Evolutionary conservation across 2,888 invertebrate species (phyloP).

Genomic region (Blastobasis lacticolella): DNA sequence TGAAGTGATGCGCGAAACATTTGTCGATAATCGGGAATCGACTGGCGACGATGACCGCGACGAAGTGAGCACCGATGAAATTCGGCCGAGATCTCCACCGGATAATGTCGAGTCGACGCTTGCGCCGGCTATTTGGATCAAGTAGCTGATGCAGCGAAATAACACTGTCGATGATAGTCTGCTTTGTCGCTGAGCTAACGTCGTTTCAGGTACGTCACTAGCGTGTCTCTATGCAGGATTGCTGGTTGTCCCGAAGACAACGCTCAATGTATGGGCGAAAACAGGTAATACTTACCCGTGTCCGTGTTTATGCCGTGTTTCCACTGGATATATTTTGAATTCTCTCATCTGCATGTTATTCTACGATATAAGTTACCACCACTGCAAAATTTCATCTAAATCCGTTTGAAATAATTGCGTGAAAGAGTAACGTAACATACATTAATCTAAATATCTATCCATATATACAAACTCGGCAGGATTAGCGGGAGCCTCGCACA

Average conservation of each 20-base stretch:
- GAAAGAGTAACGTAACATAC: too few relatives aligned
- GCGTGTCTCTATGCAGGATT: not conserved
- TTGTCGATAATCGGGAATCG: constrained; percentile 20
- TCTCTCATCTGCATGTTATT: too few relatives aligned
- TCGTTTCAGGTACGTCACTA: constrained; percentile 64
- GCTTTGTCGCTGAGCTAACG: constrained; percentile 68
- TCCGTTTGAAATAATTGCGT: too few relatives aligned
- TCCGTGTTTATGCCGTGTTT: too few relatives aligned
- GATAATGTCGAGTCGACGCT: constrained; percentile 59
- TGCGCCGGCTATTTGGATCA: constrained; percentile 57
- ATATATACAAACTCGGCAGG: too few relatives aligned
- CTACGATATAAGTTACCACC: too few relatives aligned
- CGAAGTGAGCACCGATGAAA: constrained; percentile 41
- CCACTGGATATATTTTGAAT: too few relatives aligned
- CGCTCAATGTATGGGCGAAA: too few relatives aligned
- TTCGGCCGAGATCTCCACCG: constrained; percentile 27
- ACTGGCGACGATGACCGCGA: constrained; percentile 20
- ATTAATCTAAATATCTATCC: too few relatives aligned
- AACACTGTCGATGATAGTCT: constrained; percentile 73
- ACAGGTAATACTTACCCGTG: too few relatives aligned
- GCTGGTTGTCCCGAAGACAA: not conserved
- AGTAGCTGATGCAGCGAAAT: constrained; percentile 61
- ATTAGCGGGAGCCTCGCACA: too few relatives aligned
- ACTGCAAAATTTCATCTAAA: too few relatives aligned
- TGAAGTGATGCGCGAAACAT: constrained; percentile 34